Evolutionary conservation across 2,113 vertebrate genomes (phyloP), one percentile per base, ranked within the genome.

Genomic region (Cryptomyrus ogoouensis): DNA sequence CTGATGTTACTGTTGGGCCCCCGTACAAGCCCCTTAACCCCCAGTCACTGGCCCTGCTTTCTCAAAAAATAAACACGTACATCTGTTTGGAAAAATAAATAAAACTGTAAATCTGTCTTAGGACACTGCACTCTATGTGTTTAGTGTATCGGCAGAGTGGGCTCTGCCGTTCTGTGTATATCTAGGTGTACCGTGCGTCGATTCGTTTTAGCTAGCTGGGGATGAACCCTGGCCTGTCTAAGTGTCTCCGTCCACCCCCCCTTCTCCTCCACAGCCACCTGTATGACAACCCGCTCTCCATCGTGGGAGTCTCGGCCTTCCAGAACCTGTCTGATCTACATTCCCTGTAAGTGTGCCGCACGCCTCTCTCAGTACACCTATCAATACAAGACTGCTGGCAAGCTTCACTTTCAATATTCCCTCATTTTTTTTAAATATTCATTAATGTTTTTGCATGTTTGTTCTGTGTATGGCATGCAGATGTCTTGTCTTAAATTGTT

Each of bases 311-410:
- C 83, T 96, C 97, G 0, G 98, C 98, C 77, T 99, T 99, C 96
- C 97, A 98, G 95, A 99, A 99, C 94, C 95, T 99, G 90, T 99
- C 98, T 39, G 98, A 99, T 92, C 96, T 99, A 89, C 98, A 98
- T 95, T 99, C 98, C n/a, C 94, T 99, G 98, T 99, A 96, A 99
- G 98, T 93, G 74, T 96, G 94, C 42, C 83, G 4, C 10, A 89
- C 13, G 6, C 49, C 47, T n/a, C 8, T 39, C 35, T 42, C 31
- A 42, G 19, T 12, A 87, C 15, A 0, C 31, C n/a, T 31, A 66
- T 42, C 15, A 39, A 62, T 87, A 49, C 1, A 50, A 27, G 2
- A 31, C 10, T 70, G 80, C 80, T 46, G 84, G 27, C 46, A 56
- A 27, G n/a, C 9, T 31, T 70, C 62, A 31, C 7, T 10, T 9